Evolutionary conservation across 2,888 invertebrate genomes (phyloP).

Genomic region (Creontiades dilutus): DNA sequence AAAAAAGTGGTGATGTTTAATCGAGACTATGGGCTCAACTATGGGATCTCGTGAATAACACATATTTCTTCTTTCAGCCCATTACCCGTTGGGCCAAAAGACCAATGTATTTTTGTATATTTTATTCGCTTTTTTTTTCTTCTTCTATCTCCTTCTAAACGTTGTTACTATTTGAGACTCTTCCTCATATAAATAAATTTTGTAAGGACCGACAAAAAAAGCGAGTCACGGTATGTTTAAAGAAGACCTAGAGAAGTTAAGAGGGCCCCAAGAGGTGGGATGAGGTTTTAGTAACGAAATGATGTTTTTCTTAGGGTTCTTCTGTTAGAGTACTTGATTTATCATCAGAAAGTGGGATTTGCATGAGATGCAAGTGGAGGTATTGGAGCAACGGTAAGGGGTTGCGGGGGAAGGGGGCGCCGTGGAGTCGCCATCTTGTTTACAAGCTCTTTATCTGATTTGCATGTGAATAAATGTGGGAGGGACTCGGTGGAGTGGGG

Average conservation of each 20-base stretch:
- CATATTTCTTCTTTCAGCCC: conserved; percentile 61
- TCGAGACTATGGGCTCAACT: neutral
- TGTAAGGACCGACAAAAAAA: neutral
- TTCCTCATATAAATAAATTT: conserved; percentile 30
- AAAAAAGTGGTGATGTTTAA: neutral
- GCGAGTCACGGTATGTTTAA: neutral
- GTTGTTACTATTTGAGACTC: conserved; percentile 43
- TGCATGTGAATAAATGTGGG: conserved; percentile 75
- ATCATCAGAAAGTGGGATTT: conserved; percentile 60
- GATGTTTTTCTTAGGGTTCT: conserved; percentile 56
- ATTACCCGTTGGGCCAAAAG: conserved; percentile 34
- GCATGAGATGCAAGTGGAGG: conserved; percentile 33
- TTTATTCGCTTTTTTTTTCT: conserved; percentile 23
- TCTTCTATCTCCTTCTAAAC: conserved; percentile 21
- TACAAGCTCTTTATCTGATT: conserved; percentile 75
- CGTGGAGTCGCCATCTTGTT: conserved; percentile 74
- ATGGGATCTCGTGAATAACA: conserved; percentile 63
- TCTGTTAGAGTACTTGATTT: conserved; percentile 59
- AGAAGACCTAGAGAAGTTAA: conserved; percentile 43
- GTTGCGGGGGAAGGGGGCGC: conserved; percentile 54
- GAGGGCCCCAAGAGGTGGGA: conserved; percentile 4
- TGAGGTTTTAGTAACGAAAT: conserved; percentile 56
- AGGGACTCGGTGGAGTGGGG: conserved; percentile 47
- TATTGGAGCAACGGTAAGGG: neutral
- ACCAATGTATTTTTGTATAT: neutral